Evolutionary conservation across 1,140 invertebrate species (phyloP), one percentile per base, ranked within the genome.

Genomic region (Phymorhynchus buccinoides): DNA sequence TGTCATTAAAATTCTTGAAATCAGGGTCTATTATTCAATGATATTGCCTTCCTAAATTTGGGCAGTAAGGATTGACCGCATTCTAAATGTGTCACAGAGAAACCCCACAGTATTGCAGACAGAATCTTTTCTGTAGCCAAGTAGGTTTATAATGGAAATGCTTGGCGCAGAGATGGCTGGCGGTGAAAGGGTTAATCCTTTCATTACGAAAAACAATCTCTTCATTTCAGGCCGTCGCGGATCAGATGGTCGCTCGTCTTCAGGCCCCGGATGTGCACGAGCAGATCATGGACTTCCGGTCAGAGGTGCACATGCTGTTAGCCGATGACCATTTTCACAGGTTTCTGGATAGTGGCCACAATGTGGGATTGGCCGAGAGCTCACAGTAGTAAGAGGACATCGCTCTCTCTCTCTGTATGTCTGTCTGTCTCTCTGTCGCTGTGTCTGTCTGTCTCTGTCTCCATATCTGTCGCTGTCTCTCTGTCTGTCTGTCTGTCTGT

Each of bases 271-370:
- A 56, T 14, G 44, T 52, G n/a, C 79, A 80, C 79, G 44, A 56
- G 12, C 32, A 12, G 32, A 80, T 80, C 44, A 41, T 80, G 42
- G 79, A 80, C 48, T 14, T 80, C 18, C 56, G 62, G 79, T 56
- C 52, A 30, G 79, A 80, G 48, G 79, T 80, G 44, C 79, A 80
- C 79, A 80, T 80, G 44, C 9, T 80, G 44, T 30, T 80, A 22
- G 27, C 48, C 0, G 44, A 80, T 35, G 44, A 27, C 44, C 44
- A 80, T 30, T 80, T 80, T 52, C 79, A 80, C 48, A 44, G 79
- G n/a, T 80, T 80, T 52, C 44, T 80, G 44, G 44, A 56, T 44
- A 4, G 44, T 35, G n/a, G 22, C 44, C 39, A 30, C 42, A 80
- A 80, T 52, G 44, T 80, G 44, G 79, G 27, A 27, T 52, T 80